A percentile compares a stretch with the other conserved stretches of the same genome.
Evolutionary conservation across 2,113 vertebrate genomes (phyloP).

Genomic region (Jacana jacana): DNA sequence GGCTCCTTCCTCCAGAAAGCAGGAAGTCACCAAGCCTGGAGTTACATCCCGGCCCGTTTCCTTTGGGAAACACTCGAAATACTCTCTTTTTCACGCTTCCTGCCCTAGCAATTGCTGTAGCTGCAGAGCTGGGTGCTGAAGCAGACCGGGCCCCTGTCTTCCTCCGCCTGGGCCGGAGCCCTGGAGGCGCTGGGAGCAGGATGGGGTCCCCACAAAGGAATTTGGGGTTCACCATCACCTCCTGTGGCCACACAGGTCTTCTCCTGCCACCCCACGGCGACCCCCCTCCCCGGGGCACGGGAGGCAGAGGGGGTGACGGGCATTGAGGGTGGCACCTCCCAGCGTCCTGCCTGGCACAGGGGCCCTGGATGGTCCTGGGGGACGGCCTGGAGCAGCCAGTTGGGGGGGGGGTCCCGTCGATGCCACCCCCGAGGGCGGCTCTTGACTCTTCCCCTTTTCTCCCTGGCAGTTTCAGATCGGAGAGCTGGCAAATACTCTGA

Average conservation of each 20-base stretch:
- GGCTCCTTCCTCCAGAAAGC: neutral
- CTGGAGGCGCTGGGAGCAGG: neutral
- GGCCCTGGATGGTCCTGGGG: no score
- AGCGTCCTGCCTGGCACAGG: neutral
- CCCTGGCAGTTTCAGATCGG: conserved; percentile 95
- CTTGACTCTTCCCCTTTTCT: conserved; percentile 27
- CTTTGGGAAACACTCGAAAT: neutral
- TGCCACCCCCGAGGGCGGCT: accelerated
- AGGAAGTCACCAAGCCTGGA: neutral
- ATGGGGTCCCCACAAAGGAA: neutral
- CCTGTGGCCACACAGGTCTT: accelerated
- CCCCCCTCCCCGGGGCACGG: neutral
- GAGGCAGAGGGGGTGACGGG: neutral
- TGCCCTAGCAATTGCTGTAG: accelerated
- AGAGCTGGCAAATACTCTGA: conserved; percentile 96
- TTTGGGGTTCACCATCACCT: neutral
- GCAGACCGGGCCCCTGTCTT: accelerated
- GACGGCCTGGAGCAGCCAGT: no score
- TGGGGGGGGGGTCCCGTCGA: no score
- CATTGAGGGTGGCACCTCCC: neutral
- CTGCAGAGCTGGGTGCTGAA: accelerated
- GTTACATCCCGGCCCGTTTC: neutral
- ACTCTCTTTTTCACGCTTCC: accelerated
- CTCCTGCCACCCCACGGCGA: neutral
- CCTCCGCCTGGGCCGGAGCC: accelerated